Evolutionary conservation across 1,140 invertebrate species (phyloP), one percentile per base, ranked within the genome.

Genomic region (Ruditapes philippinarum): DNA sequence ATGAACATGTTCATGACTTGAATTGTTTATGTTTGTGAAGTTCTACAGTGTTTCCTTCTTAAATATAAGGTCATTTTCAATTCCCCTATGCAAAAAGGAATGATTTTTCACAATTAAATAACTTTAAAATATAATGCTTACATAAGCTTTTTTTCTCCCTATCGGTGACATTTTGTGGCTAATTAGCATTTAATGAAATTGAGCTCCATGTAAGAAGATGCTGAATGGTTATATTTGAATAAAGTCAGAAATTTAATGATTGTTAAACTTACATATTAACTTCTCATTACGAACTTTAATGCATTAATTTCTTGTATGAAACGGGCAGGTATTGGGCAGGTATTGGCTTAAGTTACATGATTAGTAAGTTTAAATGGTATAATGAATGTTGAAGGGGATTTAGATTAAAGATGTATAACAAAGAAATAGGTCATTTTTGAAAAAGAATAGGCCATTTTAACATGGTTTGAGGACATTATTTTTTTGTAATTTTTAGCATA

Each of bases 131-230:
- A 22, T n/a, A n/a, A n/a, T 54, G 51, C 51, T 54, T 54, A 54
- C 51, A 22, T 54, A 54, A 54, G 51, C 51, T 14, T 4, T 54
- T n/a, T 22, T 54, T 54, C 22, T 54, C 7, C 25, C 25, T 28
- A 62, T 62, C 5, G 42, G n/a, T 62, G 57, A 25, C n/a, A 28
- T 62, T 62, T n/a, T n/a, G n/a, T 62, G n/a, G 1, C 42, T 28
- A n/a, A 62, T 62, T 70, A 70, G 33, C 28, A 70, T 38, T 14
- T 12, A 70, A 38, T 70, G 65, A 70, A 70, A 70, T 38, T 70
- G 65, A 70, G 65, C 31, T 40, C 25, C 33, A 38, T 40, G 5
- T 62, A 28, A 28, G n/a, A 28, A 25, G 22, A 28, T 36, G 65
- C 31, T 70, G 33, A 70, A n/a, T 70, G 65, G 33, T 70, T 70